phyloP scores from a whole-genome alignment of 2,797 vertebrate species.

The Antrozous pallidus region DNA sequence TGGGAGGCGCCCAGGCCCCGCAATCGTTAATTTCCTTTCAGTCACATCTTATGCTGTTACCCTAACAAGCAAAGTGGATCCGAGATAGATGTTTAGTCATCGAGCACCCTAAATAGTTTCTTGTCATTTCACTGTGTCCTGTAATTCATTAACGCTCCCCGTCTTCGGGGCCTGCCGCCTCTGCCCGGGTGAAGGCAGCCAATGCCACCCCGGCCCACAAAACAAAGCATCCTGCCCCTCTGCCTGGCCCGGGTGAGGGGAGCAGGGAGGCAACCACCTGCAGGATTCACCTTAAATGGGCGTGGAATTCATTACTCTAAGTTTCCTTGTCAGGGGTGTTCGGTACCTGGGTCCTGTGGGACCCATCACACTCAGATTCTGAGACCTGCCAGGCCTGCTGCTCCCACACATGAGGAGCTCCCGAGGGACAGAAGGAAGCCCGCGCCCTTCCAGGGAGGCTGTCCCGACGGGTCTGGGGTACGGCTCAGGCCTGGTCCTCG shows the following conservation, averaged over 20 bases:
- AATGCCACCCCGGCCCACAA: rapidly evolving
- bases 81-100: constrained; percentile 20
- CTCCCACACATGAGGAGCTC: rapidly evolving
- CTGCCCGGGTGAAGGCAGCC: rapidly evolving
- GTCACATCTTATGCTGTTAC: constrained; percentile 26
- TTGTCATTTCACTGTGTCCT: not conserved
- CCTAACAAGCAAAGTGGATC: not conserved
- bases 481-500: not conserved
- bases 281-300: not conserved
- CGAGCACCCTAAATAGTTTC: constrained; percentile 18
- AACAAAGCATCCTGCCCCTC: not conserved
- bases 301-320: not conserved
- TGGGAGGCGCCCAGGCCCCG: constrained; percentile 8
- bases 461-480: rapidly evolving
- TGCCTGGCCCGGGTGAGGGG: not conserved
- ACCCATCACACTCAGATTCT: not conserved
- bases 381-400: not conserved
- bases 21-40: constrained; percentile 55
- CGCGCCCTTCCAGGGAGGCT: not conserved
- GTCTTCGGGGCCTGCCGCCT: not conserved
- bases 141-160: not conserved
- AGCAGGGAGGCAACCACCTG: not conserved
- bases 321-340: not conserved
- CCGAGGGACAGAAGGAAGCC: too few relatives aligned
- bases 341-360: rapidly evolving